Evolutionary conservation across 2,888 invertebrate genomes (phyloP).

Genomic region (Eutolmus rufibarbis): DNA sequence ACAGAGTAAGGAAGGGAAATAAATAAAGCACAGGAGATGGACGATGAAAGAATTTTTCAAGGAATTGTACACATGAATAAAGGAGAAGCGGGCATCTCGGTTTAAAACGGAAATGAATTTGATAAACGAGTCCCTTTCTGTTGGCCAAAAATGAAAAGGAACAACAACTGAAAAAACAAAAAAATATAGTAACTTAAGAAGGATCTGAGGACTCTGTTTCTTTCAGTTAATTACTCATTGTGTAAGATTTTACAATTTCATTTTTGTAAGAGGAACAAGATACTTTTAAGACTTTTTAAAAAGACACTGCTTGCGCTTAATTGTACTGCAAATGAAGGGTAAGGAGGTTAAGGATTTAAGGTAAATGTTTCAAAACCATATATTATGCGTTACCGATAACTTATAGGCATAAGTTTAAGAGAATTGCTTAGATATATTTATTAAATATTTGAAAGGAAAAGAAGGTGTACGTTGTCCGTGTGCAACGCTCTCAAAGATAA

Average conservation of each 20-base stretch:
- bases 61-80: neutral
- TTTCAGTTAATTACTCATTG: neutral
- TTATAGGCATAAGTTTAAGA: constrained; percentile 16
- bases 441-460: neutral
- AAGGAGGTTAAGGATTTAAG: neutral
- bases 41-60: neutral
- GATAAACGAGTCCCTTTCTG: neutral
- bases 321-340: neutral
- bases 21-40: neutral
- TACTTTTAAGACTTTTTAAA: neutral
- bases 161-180: neutral
- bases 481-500: neutral
- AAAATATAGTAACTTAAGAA: neutral
- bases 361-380: constrained; percentile 16
- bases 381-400: constrained; percentile 12
- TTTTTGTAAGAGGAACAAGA: neutral
- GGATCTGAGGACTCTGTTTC: neutral
- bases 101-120: constrained; percentile 12
- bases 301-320: constrained; percentile 5
- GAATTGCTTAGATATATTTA: constrained; percentile 24
- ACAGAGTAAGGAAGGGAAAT: neutral
- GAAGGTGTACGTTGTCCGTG: neutral
- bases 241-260: neutral
- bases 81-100: neutral
- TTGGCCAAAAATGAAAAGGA: neutral